Evolutionary conservation across 1,140 invertebrate genomes (phyloP).

Genomic region (Drosophila mauritiana): DNA sequence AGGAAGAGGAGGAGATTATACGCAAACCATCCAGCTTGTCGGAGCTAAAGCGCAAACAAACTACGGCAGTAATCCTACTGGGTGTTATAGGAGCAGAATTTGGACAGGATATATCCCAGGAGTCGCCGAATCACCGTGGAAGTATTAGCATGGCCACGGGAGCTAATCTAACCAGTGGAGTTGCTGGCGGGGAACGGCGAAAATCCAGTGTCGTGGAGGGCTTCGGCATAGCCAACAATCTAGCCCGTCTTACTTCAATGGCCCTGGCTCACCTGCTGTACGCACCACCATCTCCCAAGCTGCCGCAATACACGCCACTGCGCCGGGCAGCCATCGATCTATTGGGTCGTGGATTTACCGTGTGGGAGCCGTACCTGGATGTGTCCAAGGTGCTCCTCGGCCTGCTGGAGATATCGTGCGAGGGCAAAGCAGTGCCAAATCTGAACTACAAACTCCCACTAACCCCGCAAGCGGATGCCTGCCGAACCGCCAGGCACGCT

Average conservation of each 20-base stretch:
- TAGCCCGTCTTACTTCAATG: conserved; percentile 96
- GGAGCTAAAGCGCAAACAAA: conserved; percentile 97
- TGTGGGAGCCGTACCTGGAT: conserved; percentile 99
- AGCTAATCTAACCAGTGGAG: conserved; percentile 8
- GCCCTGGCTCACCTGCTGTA: conserved; percentile 97
- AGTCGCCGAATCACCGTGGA: conserved; percentile 85
- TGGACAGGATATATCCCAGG: conserved; percentile 93
- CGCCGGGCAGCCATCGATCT: conserved; percentile 98
- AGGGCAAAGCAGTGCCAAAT: conserved; percentile 96
- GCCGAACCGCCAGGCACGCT: conserved; percentile 97
- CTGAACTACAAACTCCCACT: conserved; percentile 97
- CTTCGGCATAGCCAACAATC: conserved; percentile 95
- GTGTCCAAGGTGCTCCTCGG: conserved; percentile 95
- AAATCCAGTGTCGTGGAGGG: conserved; percentile 95
- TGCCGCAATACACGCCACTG: conserved; percentile 95
- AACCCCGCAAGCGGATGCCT: conserved; percentile 97
- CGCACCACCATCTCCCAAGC: conserved; percentile 90
- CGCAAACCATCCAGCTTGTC: conserved; percentile 93
- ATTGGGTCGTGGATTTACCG: conserved; percentile 97
- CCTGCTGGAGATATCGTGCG: conserved; percentile 96
- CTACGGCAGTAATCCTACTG: conserved; percentile 97
- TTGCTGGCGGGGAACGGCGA: conserved; percentile 86
- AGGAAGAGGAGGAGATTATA: conserved; percentile 92
- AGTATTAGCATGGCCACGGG: conserved; percentile 84
- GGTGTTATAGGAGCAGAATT: conserved; percentile 99